phyloP scores from a whole-genome alignment of 2,797 vertebrate species.

The Rhincodon typus region DNA sequence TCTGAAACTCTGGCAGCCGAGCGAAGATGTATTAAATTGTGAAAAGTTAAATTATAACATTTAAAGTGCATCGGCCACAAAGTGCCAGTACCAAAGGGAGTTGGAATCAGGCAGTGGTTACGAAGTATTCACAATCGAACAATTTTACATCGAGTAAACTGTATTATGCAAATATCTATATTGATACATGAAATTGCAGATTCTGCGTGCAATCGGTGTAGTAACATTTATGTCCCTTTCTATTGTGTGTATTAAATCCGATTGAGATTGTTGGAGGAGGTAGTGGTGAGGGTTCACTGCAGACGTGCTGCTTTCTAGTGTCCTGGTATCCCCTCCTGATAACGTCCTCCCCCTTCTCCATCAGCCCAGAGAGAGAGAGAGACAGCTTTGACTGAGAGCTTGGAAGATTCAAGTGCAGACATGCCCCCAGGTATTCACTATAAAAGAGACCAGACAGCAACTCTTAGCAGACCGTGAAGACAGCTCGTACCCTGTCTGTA shows the following conservation, averaged over 20 bases:
- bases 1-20: not conserved
- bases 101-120: not conserved
- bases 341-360: no score
- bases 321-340: not conserved
- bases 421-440: not conserved
- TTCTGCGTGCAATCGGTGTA: no score
- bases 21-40: not conserved
- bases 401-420: not conserved
- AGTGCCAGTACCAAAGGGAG: not conserved
- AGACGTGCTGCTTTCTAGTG: not conserved
- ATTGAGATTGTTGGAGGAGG: not conserved
- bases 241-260: not conserved
- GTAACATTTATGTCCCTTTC: no score
- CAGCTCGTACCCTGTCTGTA: not conserved
- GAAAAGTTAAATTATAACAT: not conserved
- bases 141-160: not conserved
- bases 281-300: not conserved
- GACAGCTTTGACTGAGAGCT: not conserved
- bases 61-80: not conserved
- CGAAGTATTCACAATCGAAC: not conserved
- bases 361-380: not conserved
- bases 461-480: not conserved
- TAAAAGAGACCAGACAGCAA: not conserved
- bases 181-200: not conserved
- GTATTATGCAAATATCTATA: not conserved